Conservation (phyloP, 2,888 invertebrate species). For the Gibbula magus region DNA sequence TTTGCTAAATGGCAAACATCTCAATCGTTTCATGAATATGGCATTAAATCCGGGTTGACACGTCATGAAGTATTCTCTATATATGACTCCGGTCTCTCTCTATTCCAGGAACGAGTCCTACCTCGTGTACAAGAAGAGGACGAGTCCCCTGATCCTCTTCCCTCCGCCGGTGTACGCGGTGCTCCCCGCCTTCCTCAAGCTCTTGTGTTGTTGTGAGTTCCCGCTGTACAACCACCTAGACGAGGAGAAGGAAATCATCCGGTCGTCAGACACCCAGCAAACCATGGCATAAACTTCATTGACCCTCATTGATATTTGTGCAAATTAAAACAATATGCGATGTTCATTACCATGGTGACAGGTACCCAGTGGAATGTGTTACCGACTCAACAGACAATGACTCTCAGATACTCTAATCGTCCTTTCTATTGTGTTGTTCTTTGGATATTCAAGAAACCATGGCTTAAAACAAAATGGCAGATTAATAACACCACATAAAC, state of each 20-base stretch:
- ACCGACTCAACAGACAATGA: too few relatives aligned
- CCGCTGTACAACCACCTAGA: conserved; percentile 84
- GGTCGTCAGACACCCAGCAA: conserved; percentile 8
- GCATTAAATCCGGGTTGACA: too few relatives aligned
- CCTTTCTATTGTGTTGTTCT: too few relatives aligned
- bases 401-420: too few relatives aligned
- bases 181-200: conserved; percentile 88
- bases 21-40: too few relatives aligned
- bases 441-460: not conserved
- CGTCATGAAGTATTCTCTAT: too few relatives aligned
- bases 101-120: conserved; percentile 86
- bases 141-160: conserved; percentile 91
- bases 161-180: conserved; percentile 91
- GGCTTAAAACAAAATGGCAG: not conserved
- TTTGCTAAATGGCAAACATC: too few relatives aligned
- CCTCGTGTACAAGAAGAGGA: conserved; percentile 89
- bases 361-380: too few relatives aligned
- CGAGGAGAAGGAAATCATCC: conserved; percentile 53
- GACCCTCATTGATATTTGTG: not conserved
- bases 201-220: conserved; percentile 90
- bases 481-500: not conserved
- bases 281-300: not conserved
- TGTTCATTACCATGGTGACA: not conserved
- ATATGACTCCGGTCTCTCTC: too few relatives aligned
- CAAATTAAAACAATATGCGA: not conserved